phyloP scores from a whole-genome alignment of 2,888 invertebrate species.

The Lepas anatifera region DNA sequence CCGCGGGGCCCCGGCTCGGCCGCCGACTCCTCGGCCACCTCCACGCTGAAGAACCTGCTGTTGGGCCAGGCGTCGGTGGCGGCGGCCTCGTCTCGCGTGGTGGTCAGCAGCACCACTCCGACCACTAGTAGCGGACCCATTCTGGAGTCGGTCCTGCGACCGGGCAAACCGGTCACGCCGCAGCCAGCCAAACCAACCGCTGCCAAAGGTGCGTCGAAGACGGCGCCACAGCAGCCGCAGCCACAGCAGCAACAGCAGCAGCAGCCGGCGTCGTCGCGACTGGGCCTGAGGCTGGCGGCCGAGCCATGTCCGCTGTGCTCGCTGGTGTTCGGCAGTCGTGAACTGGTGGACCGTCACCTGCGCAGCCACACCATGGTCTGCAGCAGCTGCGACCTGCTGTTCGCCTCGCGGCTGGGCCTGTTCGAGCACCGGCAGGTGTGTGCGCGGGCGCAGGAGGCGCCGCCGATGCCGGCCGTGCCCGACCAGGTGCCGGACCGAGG shows the following conservation, averaged over 20 bases:
- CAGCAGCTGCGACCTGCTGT: background rate
- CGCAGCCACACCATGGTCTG: constrained; percentile 7
- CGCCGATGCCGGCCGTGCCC: background rate
- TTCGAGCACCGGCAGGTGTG: constrained; percentile 10
- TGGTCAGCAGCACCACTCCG: background rate
- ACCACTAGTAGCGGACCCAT: background rate
- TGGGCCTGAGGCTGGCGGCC: too few species aligned
- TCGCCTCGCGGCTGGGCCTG: background rate
- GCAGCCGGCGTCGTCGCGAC: too few species aligned
- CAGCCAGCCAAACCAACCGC: background rate
- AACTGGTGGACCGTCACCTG: background rate
- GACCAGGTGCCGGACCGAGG: background rate
- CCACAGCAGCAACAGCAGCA: too few species aligned
- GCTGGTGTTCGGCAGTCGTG: background rate
- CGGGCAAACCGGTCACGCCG: background rate
- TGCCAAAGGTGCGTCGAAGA: too few species aligned
- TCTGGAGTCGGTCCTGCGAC: constrained; percentile 5
- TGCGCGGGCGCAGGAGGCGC: background rate
- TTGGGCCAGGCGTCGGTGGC: background rate
- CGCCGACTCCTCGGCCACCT: too few species aligned
- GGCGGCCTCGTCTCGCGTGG: background rate
- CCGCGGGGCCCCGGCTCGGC: background rate
- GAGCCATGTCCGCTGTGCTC: constrained; percentile 8
- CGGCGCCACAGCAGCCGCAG: too few species aligned
- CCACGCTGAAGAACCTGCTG: background rate